These are phyloP conservation scores for Diachasmimorpha longicaudata DNA, from an alignment of 1,140 invertebrate genomes.

Conservation along the genomic window DNA sequence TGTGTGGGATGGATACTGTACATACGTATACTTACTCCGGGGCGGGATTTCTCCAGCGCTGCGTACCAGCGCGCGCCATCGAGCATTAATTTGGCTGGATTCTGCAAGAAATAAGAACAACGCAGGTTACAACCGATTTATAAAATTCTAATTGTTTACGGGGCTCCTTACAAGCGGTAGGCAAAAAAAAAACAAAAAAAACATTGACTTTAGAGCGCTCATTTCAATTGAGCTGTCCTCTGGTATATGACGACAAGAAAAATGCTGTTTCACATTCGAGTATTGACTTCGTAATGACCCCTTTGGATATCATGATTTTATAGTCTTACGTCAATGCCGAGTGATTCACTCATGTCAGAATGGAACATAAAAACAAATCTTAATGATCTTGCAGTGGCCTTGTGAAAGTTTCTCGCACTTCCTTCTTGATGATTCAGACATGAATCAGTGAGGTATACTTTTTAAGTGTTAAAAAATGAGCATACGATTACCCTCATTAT, in stretches of 20 bases:
- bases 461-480: not conserved
- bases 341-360: slow-evolving; percentile 3
- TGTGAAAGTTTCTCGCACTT: not conserved
- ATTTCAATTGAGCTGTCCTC: too few species aligned
- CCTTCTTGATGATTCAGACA: not conserved
- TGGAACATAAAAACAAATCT: not conserved
- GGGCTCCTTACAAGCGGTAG: too few species aligned
- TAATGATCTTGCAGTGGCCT: not conserved
- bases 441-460: not conserved
- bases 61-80: slow-evolving; percentile 62
- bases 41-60: slow-evolving; percentile 63
- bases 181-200: too few species aligned
- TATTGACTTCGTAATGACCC: not conserved
- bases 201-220: too few species aligned
- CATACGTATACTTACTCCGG: slow-evolving; percentile 58
- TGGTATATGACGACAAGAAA: too few species aligned
- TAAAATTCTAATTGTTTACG: not conserved
- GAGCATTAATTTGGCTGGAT: slow-evolving; percentile 55
- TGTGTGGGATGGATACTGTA: slow-evolving; percentile 25
- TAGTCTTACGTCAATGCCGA: not conserved
- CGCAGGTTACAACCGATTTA: slow-evolving; percentile 9
- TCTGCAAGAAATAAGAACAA: slow-evolving; percentile 46
- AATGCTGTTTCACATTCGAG: not conserved
- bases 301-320: not conserved
- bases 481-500: too few species aligned